phyloP scores from a whole-genome alignment of 2,113 vertebrate species.

The Chamaetylas fuelleborni region DNA sequence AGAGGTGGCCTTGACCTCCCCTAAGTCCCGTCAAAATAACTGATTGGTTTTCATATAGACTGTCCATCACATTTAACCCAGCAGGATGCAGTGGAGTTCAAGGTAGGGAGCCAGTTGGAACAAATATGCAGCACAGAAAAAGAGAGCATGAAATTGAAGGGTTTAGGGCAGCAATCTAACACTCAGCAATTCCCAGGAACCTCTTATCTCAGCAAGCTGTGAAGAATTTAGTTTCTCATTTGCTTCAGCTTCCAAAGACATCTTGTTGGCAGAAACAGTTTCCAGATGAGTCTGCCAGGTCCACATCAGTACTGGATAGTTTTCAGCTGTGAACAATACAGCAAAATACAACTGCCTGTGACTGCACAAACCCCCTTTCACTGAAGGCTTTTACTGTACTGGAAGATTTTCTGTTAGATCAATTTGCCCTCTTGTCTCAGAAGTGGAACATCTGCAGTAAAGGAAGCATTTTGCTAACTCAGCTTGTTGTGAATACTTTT shows the following conservation, averaged over 20 bases:
- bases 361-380: not conserved
- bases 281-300: constrained; percentile 41
- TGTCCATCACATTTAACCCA: constrained; percentile 69
- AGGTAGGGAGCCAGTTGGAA: constrained; percentile 66
- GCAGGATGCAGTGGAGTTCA: constrained; percentile 20
- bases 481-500: not conserved
- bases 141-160: constrained; percentile 64
- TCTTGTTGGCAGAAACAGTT: constrained; percentile 54
- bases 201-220: constrained; percentile 69
- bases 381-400: not conserved
- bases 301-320: constrained; percentile 32
- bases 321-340: constrained; percentile 27
- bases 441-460: not conserved
- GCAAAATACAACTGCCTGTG: not conserved
- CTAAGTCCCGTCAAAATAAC: constrained; percentile 43
- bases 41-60: constrained; percentile 20
- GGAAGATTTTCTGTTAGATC: constrained; percentile 11
- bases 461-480: not conserved
- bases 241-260: constrained; percentile 64
- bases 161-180: constrained; percentile 67
- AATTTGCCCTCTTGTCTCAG: not conserved
- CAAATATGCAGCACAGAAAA: constrained; percentile 51
- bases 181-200: constrained; percentile 52
- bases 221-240: constrained; percentile 63
- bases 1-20: constrained; percentile 26